Base-by-base conservation (phyloP, 2,888 invertebrate genomes). In the Drosophila neonasuta region DNA sequence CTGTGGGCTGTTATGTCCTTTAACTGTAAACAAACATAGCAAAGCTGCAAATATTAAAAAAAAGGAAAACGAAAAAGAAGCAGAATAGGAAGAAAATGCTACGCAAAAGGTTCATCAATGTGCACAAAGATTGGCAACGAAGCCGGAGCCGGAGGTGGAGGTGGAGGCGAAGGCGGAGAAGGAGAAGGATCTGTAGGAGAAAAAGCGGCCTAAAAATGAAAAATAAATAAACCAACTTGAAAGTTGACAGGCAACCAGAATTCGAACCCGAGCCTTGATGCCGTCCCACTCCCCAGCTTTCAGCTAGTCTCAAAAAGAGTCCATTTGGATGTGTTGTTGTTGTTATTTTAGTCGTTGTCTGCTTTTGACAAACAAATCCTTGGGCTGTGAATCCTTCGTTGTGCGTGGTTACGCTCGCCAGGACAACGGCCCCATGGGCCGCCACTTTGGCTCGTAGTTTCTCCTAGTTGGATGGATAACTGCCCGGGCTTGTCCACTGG, bases 301-400 rank as follows among this genome's bases (percentile, higher is more conserved):
- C 52, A 49, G 50, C 32, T 36, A 54, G 49, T 36, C 24, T 46
- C 24, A 41, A 64, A 70, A 67, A 52, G 63, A 71, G 67, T 69
- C 82, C 63, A 67, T 78, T 75, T 55, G 51, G 29, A 42, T 36
- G 32, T 59, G 52, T 39, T 41, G 17, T 57, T 55, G 50, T 15
- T 41, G 13, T 36, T 65, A 67, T 49, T 71, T 63, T 72, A 55
- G 67, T 60, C 69, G 74, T 74, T 85, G 71, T 81, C 84, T 84
- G 86, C 73, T 78, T 84, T 73, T 84, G 81, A 86, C 83, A 84
- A 86, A 86, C 84, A 86, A 84, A 84, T 84, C 86, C 84, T 86
- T 71, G 74, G 86, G 81, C 84, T 67, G 74, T 57, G 75, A 80
- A 84, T 76, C 73, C 81, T 75, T 75, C 82, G 85, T 74, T 85